Evolutionary conservation across 2,113 vertebrate genomes (phyloP), one percentile per base, ranked within the genome.

Genomic region (Lucifuga dentata): DNA sequence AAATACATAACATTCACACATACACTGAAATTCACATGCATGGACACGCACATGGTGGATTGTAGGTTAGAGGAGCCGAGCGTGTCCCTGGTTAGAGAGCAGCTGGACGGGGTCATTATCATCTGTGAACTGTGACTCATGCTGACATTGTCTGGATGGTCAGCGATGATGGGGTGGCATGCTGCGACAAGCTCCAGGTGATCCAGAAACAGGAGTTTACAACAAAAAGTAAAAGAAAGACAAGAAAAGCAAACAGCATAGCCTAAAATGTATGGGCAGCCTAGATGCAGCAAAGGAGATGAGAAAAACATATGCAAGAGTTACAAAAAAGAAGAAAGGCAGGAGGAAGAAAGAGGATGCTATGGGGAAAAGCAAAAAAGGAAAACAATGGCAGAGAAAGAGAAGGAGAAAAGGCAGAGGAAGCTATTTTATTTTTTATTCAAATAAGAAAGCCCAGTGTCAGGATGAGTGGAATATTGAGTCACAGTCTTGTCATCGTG

Each of bases 101-200:
- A 81, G 74, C 77, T 49, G 48, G 62, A 23, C 39, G 11, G 41
- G 73, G 70, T 86, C 73, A 88, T 83, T 77, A 85, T 86, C 75
- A 84, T 82, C 79, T 75, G 71, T 61, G 84, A 86, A 86, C 76
- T 79, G 38, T 70, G 80, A 50, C 80, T 71, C 77, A 77, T 10
- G 51, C 83, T 82, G 86, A 78, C 66, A 81, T 60, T 29, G 66
- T 77, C 61, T 55, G 70, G 70, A 83, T 68, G 78, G 78, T 71
- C 78, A 72, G 71, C 66, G 32, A 58, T 81, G 76, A 84, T 84
- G 73, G 73, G 72, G 64, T 29, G 51, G 64, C 79, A 63, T 70
- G 81, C 83, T 76, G 83, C 8, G 64, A 68, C 83, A 72, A 73
- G 71, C 68, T 78, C 76, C 78, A 57, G 66, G 76, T 80, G 80